Evolutionary conservation across 2,113 vertebrate species (phyloP), one percentile per base, ranked within the genome.

Genomic region (Arenaria interpres): DNA sequence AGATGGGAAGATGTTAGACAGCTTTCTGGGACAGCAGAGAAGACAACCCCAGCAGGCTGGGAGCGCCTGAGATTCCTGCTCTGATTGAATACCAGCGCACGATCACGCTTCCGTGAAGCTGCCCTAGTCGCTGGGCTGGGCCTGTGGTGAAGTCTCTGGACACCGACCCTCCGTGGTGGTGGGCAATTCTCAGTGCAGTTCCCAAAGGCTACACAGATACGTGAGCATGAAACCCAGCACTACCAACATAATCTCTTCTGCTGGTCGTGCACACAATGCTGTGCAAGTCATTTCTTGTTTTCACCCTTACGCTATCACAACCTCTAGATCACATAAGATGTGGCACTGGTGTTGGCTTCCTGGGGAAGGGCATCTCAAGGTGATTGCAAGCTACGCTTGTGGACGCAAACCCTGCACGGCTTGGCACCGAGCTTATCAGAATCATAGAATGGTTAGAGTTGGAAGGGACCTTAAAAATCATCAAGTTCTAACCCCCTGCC

Each of bases 51-150:
- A 85, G 35, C 24, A 37, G 32, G 23, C 53, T 64, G 62, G 10
- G 41, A 63, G 17, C 8, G 7, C 0, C 0, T 43, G 53, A 57
- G 30, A 6, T 53, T 46, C 10, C 28, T 23, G 13, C 62, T 86
- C 41, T 78, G 63, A 46, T 3, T 51, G 48, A 59, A 51, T 54
- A 37, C 5, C 9, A 67, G 68, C 35, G 3, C 14, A 21, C 0
- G 0, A 28, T 41, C 43, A 56, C 1, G 1, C 7, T 64, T 57
- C 14, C 16, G 46, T 48, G 23, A 62, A 56, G 28, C 21, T 87
- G 56, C 23, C 37, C 11, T 32, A 4, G n/a, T 18, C 4, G 0
- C 48, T n/a, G 32, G 12, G 20, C 48, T 73, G 50, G 50, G 62
- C 35, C 68, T 0, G 0, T 11, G n/a, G 39, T 78, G 22, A 79